phyloP scores from a whole-genome alignment of 2,113 vertebrate genomes.

The Calidris pugnax region DNA sequence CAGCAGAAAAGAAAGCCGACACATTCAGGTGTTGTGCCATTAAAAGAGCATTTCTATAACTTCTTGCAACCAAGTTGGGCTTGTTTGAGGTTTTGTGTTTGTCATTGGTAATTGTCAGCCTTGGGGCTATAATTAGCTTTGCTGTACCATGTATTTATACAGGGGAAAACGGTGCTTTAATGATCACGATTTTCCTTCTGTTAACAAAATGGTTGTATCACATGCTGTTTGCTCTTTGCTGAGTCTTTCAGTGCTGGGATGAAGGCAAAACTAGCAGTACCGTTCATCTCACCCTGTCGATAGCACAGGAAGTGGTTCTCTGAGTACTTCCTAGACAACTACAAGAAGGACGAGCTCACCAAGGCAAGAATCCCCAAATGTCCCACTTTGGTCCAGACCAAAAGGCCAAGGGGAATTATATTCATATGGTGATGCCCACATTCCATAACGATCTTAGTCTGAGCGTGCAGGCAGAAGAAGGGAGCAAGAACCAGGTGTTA shows the following conservation, averaged over 20 bases:
- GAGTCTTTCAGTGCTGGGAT: neutral
- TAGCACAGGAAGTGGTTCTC: slow-evolving; percentile 15
- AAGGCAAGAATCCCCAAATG: neutral
- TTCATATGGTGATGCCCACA: neutral
- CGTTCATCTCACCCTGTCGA: neutral
- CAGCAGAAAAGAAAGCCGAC: neutral
- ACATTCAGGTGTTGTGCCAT: neutral
- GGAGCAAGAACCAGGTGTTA: neutral
- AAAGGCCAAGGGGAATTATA: fast-evolving
- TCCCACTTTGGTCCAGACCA: neutral
- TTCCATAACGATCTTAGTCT: neutral
- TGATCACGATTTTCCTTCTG: neutral
- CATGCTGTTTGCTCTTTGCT: neutral
- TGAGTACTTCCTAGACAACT: slow-evolving; percentile 17
- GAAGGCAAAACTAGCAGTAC: neutral
- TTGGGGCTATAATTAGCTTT: slow-evolving; percentile 16
- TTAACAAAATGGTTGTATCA: neutral
- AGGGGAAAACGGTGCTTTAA: neutral
- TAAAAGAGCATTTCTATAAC: neutral
- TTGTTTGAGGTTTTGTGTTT: neutral
- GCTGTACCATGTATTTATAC: neutral
- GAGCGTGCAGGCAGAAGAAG: neutral
- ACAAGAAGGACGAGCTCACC: neutral
- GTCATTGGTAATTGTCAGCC: neutral
- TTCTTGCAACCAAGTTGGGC: neutral